Evolutionary conservation across 2,113 vertebrate genomes (phyloP), one percentile per base, ranked within the genome.

Genomic region (Melozone crissalis): DNA sequence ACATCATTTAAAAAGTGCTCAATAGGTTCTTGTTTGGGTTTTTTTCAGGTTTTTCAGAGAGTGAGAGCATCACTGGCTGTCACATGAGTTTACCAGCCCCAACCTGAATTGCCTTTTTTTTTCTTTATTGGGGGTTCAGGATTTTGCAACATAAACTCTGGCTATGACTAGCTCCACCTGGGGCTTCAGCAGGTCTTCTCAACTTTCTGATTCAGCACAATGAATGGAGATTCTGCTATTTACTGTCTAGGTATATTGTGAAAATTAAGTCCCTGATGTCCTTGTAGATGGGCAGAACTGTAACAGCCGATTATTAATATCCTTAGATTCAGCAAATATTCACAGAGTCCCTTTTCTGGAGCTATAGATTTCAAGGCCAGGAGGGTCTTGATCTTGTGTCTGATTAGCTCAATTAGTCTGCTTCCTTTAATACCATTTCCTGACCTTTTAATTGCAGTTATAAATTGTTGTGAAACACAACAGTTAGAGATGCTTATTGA

Each of bases 401-500:
- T 97, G 93, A 97, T 97, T 96, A 97, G 73, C 84, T 95, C 88
- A 96, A 96, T 96, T 92, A 96, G 81, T 87, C 52, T 92, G 44
- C 67, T 97, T 94, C 83, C 95, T 95, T 68, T 97, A 96, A 54
- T 94, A 84, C 91, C 8, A 82, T 89, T 97, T 96, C 80, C 81
- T 97, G 95, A 85, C 58, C 85, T 92, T 92, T 96, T 96, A 97
- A 97, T 95, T 97, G 84, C 90, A 72, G 62, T 94, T 94, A 81
- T 79, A 97, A 95, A 92, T 87, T 85, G 75, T 89, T 95, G 89
- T 94, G 75, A 91, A 74, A 76, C 84, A 68, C 67, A 91, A 79
- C 28, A 27, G 51, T 94, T 76, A 76, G 63, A 87, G 69, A 58
- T 85, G 33, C 68, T 86, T 67, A 21, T 77, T 73, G 91, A 96